These are phyloP conservation scores for Empis livida DNA, from an alignment of 2,888 invertebrate species.

Conservation along the genomic window DNA sequence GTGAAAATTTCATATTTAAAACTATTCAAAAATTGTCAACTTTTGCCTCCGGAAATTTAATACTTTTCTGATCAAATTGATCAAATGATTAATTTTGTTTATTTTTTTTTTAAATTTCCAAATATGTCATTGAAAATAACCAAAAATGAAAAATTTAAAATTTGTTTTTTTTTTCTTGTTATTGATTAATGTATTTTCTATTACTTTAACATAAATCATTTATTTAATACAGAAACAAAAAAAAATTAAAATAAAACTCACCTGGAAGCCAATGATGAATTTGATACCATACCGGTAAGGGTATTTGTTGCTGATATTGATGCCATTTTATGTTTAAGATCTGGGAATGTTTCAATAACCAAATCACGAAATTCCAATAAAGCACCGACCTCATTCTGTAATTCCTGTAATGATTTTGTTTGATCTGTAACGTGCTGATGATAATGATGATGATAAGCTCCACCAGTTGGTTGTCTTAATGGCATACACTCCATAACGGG, in stretches of 20 bases:
- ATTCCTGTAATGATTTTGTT: slow-evolving; percentile 82
- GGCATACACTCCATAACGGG: slow-evolving; percentile 74
- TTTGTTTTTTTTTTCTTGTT: too few species aligned
- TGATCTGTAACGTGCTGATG: slow-evolving; percentile 71
- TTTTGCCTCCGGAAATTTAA: too few species aligned
- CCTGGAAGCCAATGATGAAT: slow-evolving; percentile 32
- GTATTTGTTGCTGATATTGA: slow-evolving; percentile 43
- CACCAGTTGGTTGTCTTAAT: slow-evolving; percentile 51
- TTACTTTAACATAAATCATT: not conserved
- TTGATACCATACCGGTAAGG: slow-evolving; percentile 29
- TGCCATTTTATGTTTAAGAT: slow-evolving; percentile 77
- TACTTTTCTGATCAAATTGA: too few species aligned
- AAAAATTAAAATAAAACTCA: slow-evolving; percentile 9
- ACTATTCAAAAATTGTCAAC: too few species aligned
- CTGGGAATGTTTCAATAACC: slow-evolving; percentile 89
- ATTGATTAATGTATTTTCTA: too few species aligned
- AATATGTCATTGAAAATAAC: too few species aligned
- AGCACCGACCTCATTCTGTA: slow-evolving; percentile 88
- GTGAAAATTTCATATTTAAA: too few species aligned
- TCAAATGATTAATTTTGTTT: too few species aligned
- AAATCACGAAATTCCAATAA: slow-evolving; percentile 83
- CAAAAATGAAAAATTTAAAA: too few species aligned
- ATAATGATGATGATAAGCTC: slow-evolving; percentile 54
- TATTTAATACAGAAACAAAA: not conserved
- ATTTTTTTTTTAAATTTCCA: too few species aligned